Percentiles rank a stretch among this genome's conserved stretches.
These are phyloP conservation scores for Xenopus laevis DNA, from an alignment of 2,113 vertebrate genomes.

Conservation along the genomic window DNA sequence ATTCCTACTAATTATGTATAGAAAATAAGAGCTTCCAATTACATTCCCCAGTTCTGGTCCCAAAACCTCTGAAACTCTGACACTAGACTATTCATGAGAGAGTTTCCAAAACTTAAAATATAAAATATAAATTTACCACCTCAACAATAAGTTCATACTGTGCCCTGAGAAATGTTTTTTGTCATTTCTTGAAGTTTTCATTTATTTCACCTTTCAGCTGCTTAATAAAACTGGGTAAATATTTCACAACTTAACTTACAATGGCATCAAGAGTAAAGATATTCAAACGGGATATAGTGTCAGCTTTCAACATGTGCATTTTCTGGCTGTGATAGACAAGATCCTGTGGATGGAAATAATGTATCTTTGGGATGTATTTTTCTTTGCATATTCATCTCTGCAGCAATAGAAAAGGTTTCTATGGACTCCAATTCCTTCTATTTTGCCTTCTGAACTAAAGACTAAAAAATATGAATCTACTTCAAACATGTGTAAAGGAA, in stretches of 20 bases:
- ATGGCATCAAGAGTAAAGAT: conserved; percentile 57
- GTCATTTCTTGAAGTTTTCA: conserved; percentile 40
- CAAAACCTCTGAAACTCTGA: no score
- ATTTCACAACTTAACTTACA: conserved; percentile 54
- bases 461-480: conserved; percentile 54
- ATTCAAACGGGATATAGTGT: conserved; percentile 58
- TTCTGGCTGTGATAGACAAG: conserved; percentile 61
- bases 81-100: no score
- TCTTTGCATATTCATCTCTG: conserved; percentile 56
- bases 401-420: conserved; percentile 46
- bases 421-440: conserved; percentile 49
- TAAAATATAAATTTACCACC: no score
- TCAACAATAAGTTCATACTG: background rate
- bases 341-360: conserved; percentile 21
- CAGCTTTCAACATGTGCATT: conserved; percentile 57
- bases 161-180: conserved; percentile 17
- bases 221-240: conserved; percentile 51
- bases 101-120: no score
- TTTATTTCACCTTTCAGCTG: conserved; percentile 54
- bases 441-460: conserved; percentile 48
- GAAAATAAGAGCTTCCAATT: no score
- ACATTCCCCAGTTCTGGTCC: no score
- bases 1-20: no score
- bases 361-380: conserved; percentile 52
- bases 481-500: conserved; percentile 53